Evolutionary conservation across 2,797 vertebrate genomes (phyloP).

Genomic region (Poeciliopsis turneri): DNA sequence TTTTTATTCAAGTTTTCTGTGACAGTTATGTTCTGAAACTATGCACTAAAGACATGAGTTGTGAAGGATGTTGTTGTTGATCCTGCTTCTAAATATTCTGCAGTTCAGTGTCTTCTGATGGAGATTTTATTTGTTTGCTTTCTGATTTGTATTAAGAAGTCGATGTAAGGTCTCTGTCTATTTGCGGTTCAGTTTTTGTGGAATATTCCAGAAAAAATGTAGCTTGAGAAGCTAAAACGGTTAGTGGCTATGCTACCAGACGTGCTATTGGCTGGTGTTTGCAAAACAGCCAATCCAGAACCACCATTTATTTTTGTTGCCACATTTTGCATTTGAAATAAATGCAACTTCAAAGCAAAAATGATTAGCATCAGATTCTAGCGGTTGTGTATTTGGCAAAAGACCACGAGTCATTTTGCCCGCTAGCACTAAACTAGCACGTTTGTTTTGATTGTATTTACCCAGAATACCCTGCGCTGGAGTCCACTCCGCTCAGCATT

Average conservation of each 20-base stretch:
- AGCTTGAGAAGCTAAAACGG: neutral
- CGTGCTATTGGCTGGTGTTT: neutral
- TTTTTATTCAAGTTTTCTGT: neutral
- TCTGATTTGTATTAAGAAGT: neutral
- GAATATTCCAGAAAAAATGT: neutral
- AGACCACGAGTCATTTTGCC: too few relatives aligned
- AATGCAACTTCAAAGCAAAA: too few relatives aligned
- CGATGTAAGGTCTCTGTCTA: neutral
- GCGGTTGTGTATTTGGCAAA: too few relatives aligned
- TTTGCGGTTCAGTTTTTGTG: neutral
- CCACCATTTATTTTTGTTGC: neutral
- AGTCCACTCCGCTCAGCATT: too few relatives aligned
- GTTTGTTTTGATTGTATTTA: too few relatives aligned
- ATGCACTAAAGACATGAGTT: neutral
- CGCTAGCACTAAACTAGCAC: too few relatives aligned
- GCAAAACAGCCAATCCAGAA: neutral
- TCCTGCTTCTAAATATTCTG: neutral
- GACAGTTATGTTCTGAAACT: neutral
- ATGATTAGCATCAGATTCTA: too few relatives aligned
- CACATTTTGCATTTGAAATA: too few relatives aligned
- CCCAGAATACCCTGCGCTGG: too few relatives aligned
- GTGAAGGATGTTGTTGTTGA: neutral
- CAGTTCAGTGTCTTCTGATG: neutral
- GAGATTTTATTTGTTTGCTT: neutral
- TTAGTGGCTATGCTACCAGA: neutral